Evolutionary conservation across 2,888 invertebrate genomes (phyloP).

Genomic region (Caenorhabditis sinica): DNA sequence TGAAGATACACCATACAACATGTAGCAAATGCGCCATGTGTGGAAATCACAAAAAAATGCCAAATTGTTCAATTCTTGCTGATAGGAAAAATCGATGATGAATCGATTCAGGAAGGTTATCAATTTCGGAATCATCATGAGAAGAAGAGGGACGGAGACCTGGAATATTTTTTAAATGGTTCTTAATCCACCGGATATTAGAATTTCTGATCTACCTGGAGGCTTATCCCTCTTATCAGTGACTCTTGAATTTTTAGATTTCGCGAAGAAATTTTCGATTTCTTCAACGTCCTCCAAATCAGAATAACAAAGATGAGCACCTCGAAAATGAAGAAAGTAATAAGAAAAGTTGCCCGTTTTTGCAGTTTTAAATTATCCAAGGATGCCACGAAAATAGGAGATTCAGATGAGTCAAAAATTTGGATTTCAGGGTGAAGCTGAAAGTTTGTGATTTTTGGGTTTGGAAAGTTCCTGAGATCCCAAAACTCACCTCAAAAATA

Average conservation of each 20-base stretch:
- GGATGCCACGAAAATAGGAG: neutral
- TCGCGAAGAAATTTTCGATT: neutral
- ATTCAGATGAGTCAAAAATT: neutral
- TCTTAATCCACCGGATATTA: neutral
- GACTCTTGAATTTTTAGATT: neutral
- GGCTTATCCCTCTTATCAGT: neutral
- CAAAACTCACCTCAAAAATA: neutral
- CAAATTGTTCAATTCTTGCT: neutral
- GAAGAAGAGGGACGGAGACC: conserved; percentile 2
- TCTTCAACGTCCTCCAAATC: neutral
- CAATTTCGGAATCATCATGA: neutral
- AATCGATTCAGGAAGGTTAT: neutral
- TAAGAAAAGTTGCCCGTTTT: neutral
- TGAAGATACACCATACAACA: neutral
- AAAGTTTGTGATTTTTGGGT: too few relatives aligned
- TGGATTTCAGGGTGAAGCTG: neutral
- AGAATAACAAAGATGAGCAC: neutral
- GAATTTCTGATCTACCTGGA: neutral
- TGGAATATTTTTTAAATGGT: neutral
- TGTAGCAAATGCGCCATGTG: neutral
- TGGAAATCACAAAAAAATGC: neutral
- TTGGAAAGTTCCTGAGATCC: too few relatives aligned
- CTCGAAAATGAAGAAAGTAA: neutral
- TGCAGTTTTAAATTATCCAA: neutral
- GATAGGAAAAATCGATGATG: neutral